These are phyloP conservation scores for Tanypteryx hageni DNA, from an alignment of 2,888 invertebrate species.

Conservation along the genomic window DNA sequence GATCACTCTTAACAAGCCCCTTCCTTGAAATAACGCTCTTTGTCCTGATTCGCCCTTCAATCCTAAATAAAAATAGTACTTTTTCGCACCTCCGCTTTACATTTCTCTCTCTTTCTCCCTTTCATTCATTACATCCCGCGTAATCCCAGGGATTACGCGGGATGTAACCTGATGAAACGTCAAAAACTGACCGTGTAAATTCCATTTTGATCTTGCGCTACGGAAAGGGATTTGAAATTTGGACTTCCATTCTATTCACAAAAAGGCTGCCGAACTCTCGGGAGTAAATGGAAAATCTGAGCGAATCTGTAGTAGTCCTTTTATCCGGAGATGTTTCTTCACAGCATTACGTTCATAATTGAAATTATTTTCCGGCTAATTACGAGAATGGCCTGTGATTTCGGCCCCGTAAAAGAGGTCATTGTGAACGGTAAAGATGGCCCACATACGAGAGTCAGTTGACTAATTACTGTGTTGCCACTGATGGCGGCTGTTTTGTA, in stretches of 20 bases:
- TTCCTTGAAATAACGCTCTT: neutral
- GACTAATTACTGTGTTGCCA: no score
- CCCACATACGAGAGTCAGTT: no score
- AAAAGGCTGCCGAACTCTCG: neutral
- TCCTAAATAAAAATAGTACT: no score
- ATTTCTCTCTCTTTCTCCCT: neutral
- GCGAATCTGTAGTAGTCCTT: no score
- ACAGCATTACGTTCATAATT: no score
- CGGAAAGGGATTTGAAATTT: neutral
- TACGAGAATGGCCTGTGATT: no score
- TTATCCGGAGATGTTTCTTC: no score
- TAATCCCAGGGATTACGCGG: neutral
- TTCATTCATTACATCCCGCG: neutral
- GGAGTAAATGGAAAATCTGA: neutral
- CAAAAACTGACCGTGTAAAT: neutral
- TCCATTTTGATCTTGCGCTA: slow-evolving; percentile 5
- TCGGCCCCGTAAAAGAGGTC: no score
- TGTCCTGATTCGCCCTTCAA: neutral
- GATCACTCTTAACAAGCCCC: neutral
- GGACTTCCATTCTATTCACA: neutral
- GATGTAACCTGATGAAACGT: neutral
- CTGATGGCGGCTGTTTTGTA: no score
- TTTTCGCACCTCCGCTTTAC: neutral
- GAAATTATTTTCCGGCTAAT: no score
- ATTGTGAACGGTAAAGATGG: no score